A percentile compares a stretch with the other conserved stretches of the same genome.
Evolutionary conservation across 2,888 invertebrate species (phyloP).

Genomic region (Caenorhabditis imperialis): DNA sequence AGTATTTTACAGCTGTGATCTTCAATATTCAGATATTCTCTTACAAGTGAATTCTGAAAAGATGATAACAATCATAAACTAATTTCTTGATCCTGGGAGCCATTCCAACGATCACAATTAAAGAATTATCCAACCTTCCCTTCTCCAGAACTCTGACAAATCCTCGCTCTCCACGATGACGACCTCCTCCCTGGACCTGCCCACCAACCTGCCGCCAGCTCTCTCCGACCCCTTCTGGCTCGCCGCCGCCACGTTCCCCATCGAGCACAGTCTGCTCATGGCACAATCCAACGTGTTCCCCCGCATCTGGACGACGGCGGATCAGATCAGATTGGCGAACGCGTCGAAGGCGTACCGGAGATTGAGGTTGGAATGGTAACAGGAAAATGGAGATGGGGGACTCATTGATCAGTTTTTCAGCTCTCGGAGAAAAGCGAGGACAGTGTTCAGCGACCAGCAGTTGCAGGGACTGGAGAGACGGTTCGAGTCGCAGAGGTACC

Average conservation of each 20-base stretch:
- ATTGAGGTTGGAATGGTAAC: slow-evolving; percentile 45
- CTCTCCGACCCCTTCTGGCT: slow-evolving; percentile 45
- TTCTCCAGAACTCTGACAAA: slow-evolving; percentile 43
- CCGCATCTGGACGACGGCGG: slow-evolving; percentile 62
- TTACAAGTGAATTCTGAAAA: too few species aligned
- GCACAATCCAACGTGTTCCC: slow-evolving; percentile 62
- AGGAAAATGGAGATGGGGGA: too few species aligned
- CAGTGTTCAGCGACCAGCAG: slow-evolving; percentile 84
- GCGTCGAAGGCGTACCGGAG: slow-evolving; percentile 88
- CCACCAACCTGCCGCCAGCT: slow-evolving; percentile 24
- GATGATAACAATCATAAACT: too few species aligned
- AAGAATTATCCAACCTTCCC: too few species aligned
- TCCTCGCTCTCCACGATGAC: slow-evolving; percentile 1
- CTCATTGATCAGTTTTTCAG: too few species aligned
- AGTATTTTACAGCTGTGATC: too few species aligned
- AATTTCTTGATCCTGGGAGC: too few species aligned
- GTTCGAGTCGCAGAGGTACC: slow-evolving; percentile 74
- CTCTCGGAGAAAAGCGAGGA: slow-evolving; percentile 85
- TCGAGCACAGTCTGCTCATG: slow-evolving; percentile 59
- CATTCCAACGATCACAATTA: too few species aligned
- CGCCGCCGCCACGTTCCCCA: slow-evolving; percentile 40
- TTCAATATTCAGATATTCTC: too few species aligned
- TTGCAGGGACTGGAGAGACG: slow-evolving; percentile 75
- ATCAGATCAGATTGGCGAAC: slow-evolving; percentile 66
- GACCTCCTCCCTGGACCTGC: slow-evolving; percentile 12